phyloP scores from a whole-genome alignment of 2,888 invertebrate genomes.

The Caenorhabditis zanzibari region DNA sequence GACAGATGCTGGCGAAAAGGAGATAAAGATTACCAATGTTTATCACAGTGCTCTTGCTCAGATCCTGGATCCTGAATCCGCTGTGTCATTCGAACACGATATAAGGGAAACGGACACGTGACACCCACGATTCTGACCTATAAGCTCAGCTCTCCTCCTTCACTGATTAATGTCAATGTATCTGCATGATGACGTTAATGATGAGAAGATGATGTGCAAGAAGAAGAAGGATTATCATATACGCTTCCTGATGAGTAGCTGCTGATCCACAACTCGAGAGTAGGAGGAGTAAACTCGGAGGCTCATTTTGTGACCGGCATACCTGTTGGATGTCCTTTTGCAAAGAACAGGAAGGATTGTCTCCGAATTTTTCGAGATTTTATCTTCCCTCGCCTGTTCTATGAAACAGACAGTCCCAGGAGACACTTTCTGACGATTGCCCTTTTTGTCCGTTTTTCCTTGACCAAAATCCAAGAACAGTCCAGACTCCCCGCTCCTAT shows the following conservation, averaged over 20 bases:
- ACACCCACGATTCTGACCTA: conserved; percentile 37
- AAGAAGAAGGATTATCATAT: conserved; percentile 11
- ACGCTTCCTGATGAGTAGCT: conserved; percentile 28
- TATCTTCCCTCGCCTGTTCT: conserved; percentile 13
- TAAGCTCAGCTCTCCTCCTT: not conserved
- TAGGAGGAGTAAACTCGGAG: no score
- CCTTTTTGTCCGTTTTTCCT: not conserved
- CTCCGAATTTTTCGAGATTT: not conserved
- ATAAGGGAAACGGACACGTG: conserved; percentile 8
- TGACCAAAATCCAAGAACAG: not conserved
- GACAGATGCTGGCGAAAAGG: conserved; percentile 25
- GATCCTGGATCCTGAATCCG: not conserved
- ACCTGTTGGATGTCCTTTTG: no score
- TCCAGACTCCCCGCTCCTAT: not conserved
- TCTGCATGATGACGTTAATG: conserved; percentile 46
- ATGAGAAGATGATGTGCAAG: not conserved
- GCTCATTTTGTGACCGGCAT: no score
- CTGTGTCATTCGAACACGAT: not conserved
- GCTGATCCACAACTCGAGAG: no score
- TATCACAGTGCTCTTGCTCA: conserved; percentile 15
- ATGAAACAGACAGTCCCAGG: conserved; percentile 1
- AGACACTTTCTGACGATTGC: no score
- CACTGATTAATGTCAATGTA: conserved; percentile 28
- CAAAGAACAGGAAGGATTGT: no score
- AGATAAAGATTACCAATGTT: conserved; percentile 16